These are phyloP conservation scores for Sebastes umbrosus DNA, from an alignment of 2,797 vertebrate genomes.

Conservation along the genomic window DNA sequence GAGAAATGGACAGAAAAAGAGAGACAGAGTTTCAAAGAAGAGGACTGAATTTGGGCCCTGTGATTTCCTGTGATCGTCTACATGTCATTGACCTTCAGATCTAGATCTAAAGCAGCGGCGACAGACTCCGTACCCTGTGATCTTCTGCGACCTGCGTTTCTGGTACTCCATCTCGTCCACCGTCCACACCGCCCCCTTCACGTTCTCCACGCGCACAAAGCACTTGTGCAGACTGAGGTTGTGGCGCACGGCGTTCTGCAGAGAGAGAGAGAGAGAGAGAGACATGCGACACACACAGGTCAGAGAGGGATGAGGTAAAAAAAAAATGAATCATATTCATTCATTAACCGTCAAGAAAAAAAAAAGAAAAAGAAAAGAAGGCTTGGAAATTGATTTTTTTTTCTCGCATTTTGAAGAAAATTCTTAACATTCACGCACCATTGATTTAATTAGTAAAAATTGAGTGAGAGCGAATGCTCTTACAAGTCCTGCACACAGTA, in stretches of 20 bases:
- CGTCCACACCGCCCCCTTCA: slow-evolving; percentile 99
- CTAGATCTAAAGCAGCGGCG: not conserved
- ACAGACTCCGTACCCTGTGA: slow-evolving; percentile 90
- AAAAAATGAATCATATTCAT: slow-evolving; percentile 43
- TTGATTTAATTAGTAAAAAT: slow-evolving; percentile 84
- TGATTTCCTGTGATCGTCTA: not conserved
- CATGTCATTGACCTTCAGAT: slow-evolving; percentile 1
- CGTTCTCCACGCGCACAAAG: slow-evolving; percentile 99
- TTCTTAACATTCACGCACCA: slow-evolving; percentile 80
- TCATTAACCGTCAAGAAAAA: slow-evolving; percentile 50
- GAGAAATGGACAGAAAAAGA: not conserved
- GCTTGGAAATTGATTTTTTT: slow-evolving; percentile 64
- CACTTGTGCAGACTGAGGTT: slow-evolving; percentile 99
- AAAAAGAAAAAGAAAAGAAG: slow-evolving; percentile 29
- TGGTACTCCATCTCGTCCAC: slow-evolving; percentile 99
- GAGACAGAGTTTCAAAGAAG: not conserved
- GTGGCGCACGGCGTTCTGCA: slow-evolving; percentile 98
- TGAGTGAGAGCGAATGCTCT: slow-evolving; percentile 79
- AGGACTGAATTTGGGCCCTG: not conserved
- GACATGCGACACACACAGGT: slow-evolving; percentile 25
- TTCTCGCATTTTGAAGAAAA: slow-evolving; percentile 67
- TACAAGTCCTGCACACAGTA: slow-evolving; percentile 81
- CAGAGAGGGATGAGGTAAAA: slow-evolving; percentile 51
- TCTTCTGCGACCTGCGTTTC: slow-evolving; percentile 99
- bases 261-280: slow-evolving; percentile 48